A percentile compares a stretch with the other conserved stretches of the same genome.
Conservation (phyloP, 2,797 vertebrate genomes). For the Poliocrania exsul region DNA sequence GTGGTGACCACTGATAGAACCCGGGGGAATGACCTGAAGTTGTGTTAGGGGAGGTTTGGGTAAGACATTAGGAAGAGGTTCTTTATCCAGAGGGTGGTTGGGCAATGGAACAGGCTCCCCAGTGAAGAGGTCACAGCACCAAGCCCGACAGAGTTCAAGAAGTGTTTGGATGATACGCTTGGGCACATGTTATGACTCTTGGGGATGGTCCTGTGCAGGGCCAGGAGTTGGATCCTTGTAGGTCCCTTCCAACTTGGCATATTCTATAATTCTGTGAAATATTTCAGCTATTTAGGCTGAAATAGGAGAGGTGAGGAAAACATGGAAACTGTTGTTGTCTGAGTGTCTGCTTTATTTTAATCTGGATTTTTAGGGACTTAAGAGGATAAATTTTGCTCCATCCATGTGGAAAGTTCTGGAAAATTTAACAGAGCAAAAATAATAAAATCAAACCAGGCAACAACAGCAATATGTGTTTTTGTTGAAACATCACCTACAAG, state of each 20-base stretch:
- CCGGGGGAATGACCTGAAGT: background rate
- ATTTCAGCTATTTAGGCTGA: constrained; percentile 2
- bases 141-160: background rate
- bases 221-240: background rate
- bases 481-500: background rate
- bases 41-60: background rate
- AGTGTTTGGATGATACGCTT: background rate
- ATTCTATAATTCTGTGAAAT: background rate
- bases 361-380: background rate
- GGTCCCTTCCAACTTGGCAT: background rate
- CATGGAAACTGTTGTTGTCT: background rate
- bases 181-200: background rate
- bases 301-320: background rate
- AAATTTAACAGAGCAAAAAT: background rate
- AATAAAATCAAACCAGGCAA: background rate
- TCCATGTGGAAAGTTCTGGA: background rate
- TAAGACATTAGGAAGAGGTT: background rate
- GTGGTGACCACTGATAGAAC: background rate
- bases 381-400: background rate
- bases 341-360: background rate
- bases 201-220: background rate
- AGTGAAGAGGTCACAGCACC: background rate
- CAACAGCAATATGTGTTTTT: background rate
- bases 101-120: background rate
- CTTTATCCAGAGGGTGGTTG: background rate